Evolutionary conservation across 2,113 vertebrate species (phyloP).

Genomic region (Pseudolaguvia tuberculata): DNA sequence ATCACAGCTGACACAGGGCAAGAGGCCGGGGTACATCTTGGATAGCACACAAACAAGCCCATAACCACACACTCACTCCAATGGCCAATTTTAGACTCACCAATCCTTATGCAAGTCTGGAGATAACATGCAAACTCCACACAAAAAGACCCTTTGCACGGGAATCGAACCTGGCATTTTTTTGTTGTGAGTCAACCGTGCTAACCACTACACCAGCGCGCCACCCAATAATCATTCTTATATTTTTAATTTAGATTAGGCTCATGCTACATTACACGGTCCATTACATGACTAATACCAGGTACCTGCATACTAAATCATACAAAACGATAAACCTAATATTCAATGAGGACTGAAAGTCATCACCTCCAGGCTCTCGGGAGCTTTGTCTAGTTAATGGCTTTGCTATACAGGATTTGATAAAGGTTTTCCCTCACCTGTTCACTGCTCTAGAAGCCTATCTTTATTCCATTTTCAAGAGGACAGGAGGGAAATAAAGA

Average conservation of each 20-base stretch:
- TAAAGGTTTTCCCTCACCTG: background rate
- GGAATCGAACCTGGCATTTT: too few species aligned
- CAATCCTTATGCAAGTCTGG: too few species aligned
- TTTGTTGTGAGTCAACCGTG: too few species aligned
- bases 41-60: too few species aligned
- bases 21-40: too few species aligned
- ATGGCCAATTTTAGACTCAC: too few species aligned
- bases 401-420: slow-evolving; percentile 18
- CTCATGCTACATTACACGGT: background rate
- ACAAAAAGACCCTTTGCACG: too few species aligned
- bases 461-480: slow-evolving; percentile 26
- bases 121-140: too few species aligned
- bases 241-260: background rate
- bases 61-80: too few species aligned
- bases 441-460: slow-evolving; percentile 4
- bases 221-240: background rate
- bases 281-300: background rate
- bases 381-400: background rate
- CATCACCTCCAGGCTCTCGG: too few species aligned
- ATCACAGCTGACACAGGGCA: too few species aligned
- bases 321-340: background rate
- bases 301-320: background rate
- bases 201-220: too few species aligned
- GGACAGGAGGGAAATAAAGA: slow-evolving; percentile 5
- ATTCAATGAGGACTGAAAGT: background rate